Conservation (phyloP, 2,888 invertebrate genomes). For the Drosophila testacea region DNA sequence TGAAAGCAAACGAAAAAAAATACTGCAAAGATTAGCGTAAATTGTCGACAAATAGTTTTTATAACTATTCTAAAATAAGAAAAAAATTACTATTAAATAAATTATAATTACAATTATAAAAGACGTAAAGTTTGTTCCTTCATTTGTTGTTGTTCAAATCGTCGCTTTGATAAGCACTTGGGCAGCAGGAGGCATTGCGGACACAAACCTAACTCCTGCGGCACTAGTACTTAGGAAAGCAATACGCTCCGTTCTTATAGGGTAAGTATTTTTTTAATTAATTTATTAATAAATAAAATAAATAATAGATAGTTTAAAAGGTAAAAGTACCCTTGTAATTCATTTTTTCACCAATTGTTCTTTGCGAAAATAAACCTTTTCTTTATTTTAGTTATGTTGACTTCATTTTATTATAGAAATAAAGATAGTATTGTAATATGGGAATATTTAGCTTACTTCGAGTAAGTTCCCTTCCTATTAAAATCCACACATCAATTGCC, state of each 20-base stretch:
- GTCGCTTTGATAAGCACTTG: constrained; percentile 86
- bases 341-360: too few relatives aligned
- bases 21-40: constrained; percentile 77
- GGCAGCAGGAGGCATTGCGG: constrained; percentile 85
- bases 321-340: too few relatives aligned
- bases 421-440: too few relatives aligned
- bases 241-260: constrained; percentile 46
- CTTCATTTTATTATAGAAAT: too few relatives aligned
- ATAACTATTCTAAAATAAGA: constrained; percentile 67
- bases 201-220: constrained; percentile 85
- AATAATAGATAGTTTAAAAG: too few relatives aligned
- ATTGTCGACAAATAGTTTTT: constrained; percentile 76
- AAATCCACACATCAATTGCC: background rate
- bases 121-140: constrained; percentile 27
- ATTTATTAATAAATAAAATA: too few relatives aligned
- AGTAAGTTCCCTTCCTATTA: too few relatives aligned
- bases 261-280: background rate
- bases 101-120: constrained; percentile 53
- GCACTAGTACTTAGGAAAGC: constrained; percentile 86
- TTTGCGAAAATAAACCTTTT: too few relatives aligned
- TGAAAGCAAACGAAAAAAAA: constrained; percentile 55
- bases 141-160: constrained; percentile 83
- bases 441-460: background rate
- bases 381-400: background rate
- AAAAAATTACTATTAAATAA: constrained; percentile 63